Base-by-base conservation (phyloP, 2,888 invertebrate species). In the Conops quadrifasciatus region DNA sequence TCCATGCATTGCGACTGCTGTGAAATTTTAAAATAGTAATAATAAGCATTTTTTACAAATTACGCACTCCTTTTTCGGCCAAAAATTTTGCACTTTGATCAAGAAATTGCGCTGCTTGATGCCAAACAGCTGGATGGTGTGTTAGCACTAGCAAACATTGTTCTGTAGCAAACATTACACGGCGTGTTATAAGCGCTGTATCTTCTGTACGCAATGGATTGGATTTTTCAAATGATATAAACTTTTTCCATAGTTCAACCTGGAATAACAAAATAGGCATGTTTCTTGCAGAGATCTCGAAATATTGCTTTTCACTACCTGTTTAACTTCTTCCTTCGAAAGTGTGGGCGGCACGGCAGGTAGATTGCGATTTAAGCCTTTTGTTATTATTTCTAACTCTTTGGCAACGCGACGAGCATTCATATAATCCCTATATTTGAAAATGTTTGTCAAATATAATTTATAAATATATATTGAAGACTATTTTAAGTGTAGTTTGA, bases 241-340 rank as follows among this genome's bases (percentile, higher is more conserved):
- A 99, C 82, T 97, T 98, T 87, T 98, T 98, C 99, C 99, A 99
- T 11, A 98, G 86, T 76, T 98, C 98, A 72, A 98, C 97, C 96
- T 80, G 58, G 30, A 70, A 47, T 24, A 30, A 28, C 11, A 19
- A 45, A 62, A 68, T 64, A n/a, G n/a, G n/a, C n/a, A n/a, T 67
- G 47, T 36, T 15, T 36, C 7, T 28, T 24, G 26, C 24, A 63
- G 16, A 21, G 1, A 9, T 47, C 21, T 53, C 9, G 45, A 11
- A 11, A 43, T 7, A 1, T 62, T 51, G 11, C 13, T n/a, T 2
- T 19, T 47, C 11, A 62, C 75, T 71, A 95, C 95, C 90, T 97
- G 97, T 87, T 96, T 95, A 75, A 92, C 89, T 87, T 97, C 97
- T 82, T 97, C 97, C 11, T 93, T 90, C 73, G 92, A 92, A 30